Base-by-base conservation (phyloP, 2,113 vertebrate species). In the Heterotilapia buettikoferi region DNA sequence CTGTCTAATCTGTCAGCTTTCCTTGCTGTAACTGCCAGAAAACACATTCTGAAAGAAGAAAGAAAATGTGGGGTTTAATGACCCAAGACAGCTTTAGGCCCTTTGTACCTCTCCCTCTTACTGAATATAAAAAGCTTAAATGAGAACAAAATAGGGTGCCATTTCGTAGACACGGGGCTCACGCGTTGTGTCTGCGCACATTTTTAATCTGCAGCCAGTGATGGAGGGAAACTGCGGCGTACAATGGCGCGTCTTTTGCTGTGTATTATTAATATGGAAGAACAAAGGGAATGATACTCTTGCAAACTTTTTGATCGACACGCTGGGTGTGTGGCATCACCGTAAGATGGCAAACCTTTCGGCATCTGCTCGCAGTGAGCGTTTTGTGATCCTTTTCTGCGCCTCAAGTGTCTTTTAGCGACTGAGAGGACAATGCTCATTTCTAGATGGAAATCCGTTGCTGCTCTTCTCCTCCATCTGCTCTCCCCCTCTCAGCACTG, bases 1-100 rank as follows among this genome's bases (percentile, higher is more conserved):
- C 90, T 91, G 92, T 95, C 94, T 93, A 93, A 96, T 93, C 92
- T 94, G 94, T 96, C 95, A 96, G 93, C 83, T 92, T 88, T 88
- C 80, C 59, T 84, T 71, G 88, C 88, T 89, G 84, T 85, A 91
- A 92, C 88, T 92, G 93, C 92, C 94, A 94, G 91, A 94, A 93
- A 94, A 93, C 92, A 89, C 94, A 92, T 88, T 94, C 85, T 89
- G 89, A 90, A 66, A 90, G 93, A 93, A 92, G 90, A 91, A 92
- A 91, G 90, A 92, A 92, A 93, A 93, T 88, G 88, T 93, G 94
- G 84, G 89, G 88, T 91, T 95, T 95, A 96, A 95, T 95, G 94
- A 93, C 90, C 93, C 92, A 57, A 88, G 93, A 94, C 94, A 92
- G 94, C 94, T 94, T 93, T 31, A 89, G 93, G 92, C 92, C 88